These are phyloP conservation scores for Eupithecia abbreviata DNA, from an alignment of 2,888 invertebrate genomes.

Conservation along the genomic window DNA sequence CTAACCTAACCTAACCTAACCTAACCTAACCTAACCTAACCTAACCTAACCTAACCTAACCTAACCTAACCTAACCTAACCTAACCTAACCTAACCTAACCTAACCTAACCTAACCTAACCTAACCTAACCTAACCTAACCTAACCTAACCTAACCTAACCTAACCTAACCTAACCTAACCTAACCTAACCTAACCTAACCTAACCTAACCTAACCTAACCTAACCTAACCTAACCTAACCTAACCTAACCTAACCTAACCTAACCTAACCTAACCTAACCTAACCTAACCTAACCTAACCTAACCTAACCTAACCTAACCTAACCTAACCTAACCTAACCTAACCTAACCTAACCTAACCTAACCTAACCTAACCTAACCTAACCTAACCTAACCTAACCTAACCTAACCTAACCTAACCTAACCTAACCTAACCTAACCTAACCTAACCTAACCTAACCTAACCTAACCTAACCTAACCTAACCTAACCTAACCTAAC, in stretches of 20 bases:
- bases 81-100: slow-evolving; percentile 1
- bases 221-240: slow-evolving; percentile 6
- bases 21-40: slow-evolving; percentile 1
- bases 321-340: slow-evolving; percentile 21
- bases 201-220: slow-evolving; percentile 1
- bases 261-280: slow-evolving; percentile 27
- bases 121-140: slow-evolving; percentile 1
- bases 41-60: slow-evolving; percentile 1
- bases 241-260: slow-evolving; percentile 19
- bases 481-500: slow-evolving; percentile 23
- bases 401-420: slow-evolving; percentile 23
- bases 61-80: slow-evolving; percentile 1
- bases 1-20: slow-evolving; percentile 1
- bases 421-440: slow-evolving; percentile 23
- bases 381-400: slow-evolving; percentile 23
- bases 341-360: slow-evolving; percentile 23
- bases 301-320: slow-evolving; percentile 24
- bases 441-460: slow-evolving; percentile 23
- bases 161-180: slow-evolving; percentile 1
- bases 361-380: slow-evolving; percentile 23
- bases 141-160: slow-evolving; percentile 1
- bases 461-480: slow-evolving; percentile 22
- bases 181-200: slow-evolving; percentile 1
- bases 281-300: slow-evolving; percentile 27
- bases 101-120: slow-evolving; percentile 1